These are phyloP conservation scores for Chelon auratus DNA, from an alignment of 2,797 vertebrate genomes.

Conservation along the genomic window DNA sequence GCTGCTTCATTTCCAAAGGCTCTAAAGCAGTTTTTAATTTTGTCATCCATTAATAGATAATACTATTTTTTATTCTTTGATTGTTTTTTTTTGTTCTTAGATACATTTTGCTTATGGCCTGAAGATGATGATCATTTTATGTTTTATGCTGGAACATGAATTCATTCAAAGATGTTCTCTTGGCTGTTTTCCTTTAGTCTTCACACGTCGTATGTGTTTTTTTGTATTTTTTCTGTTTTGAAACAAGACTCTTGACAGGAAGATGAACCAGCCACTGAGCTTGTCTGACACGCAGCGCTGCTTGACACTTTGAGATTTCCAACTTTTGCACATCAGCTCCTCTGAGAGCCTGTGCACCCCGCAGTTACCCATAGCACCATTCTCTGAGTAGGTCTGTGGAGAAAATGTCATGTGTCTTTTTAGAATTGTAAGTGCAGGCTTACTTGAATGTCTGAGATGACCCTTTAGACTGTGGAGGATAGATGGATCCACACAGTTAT, in stretches of 20 bases:
- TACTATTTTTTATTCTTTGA: too few species aligned
- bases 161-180: conserved; percentile 17
- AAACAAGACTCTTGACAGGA: conserved; percentile 9
- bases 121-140: neutral
- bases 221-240: conserved; percentile 6
- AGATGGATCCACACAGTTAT: neutral
- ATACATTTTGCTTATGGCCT: conserved; percentile 20
- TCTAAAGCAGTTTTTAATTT: conserved; percentile 13
- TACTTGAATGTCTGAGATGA: conserved; percentile 8
- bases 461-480: neutral
- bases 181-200: conserved; percentile 9
- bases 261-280: conserved; percentile 5
- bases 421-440: neutral
- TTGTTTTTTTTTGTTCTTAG: too few species aligned
- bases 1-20: conserved; percentile 3
- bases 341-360: neutral
- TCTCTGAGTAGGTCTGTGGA: neutral
- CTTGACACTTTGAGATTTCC: neutral
- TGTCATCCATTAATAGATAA: neutral
- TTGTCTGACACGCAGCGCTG: neutral
- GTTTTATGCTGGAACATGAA: conserved; percentile 6
- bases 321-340: neutral
- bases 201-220: neutral
- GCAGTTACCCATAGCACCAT: neutral
- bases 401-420: neutral